Evolutionary conservation across 2,888 invertebrate genomes (phyloP), one percentile per base, ranked within the genome.

Genomic region (Drosophila meridionalis): DNA sequence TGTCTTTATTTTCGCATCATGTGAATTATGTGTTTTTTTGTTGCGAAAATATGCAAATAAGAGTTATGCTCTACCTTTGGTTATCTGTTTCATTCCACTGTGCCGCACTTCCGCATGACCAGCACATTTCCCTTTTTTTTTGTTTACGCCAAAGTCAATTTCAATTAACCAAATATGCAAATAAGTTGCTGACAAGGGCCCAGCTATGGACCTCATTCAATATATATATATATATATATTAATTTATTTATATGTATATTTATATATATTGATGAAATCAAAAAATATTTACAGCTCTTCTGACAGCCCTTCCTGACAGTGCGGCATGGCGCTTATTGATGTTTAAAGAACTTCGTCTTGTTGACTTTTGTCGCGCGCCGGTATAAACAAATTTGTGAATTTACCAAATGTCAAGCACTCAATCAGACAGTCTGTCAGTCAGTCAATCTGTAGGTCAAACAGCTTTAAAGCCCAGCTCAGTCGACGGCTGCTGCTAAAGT

Each of bases 161-260:
- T 79, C 79, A 84, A 89, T 89, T 89, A 89, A 83, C 89, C 76
- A 73, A 87, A 87, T 86, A 78, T 83, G 81, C 87, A 82, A 89
- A 84, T 89, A 52, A 36, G 61, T 62, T 45, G 53, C 62, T 67
- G 45, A 12, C 48, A 47, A 45, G 59, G 55, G 36, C 28, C 34
- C 62, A 12, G 48, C 56, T 59, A 11, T 12, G 28, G 40, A 14
- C 28, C 50, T n/a, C 9, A 32, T 9, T 50, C 26, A 28, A 47
- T 47, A n/a, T 26, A 42, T 28, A 47, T 63, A 20, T 26, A 43
- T 20, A n/a, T 30, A 56, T 56, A 4, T 59, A 8, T 14, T n/a
- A n/a, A 62, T 66, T 20, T 30, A 56, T 56, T 3, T 59, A 8
- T 14, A 14, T 48, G 4, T 42, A n/a, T 43, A 38, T 43, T 59